phyloP scores from a whole-genome alignment of 2,797 vertebrate genomes.

The Bradypodion pumilum region DNA sequence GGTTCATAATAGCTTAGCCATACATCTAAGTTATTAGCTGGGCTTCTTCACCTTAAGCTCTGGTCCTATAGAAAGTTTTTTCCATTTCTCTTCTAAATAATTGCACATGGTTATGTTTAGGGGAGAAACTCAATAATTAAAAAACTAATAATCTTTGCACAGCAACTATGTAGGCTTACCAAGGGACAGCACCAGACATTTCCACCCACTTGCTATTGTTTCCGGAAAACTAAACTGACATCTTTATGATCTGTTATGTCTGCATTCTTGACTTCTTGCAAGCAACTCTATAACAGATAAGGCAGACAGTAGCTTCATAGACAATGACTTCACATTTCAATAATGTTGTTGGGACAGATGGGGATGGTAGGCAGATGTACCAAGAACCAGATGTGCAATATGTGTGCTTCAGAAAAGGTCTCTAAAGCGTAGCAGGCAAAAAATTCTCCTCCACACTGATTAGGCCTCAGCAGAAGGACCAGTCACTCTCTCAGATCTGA shows the following conservation, averaged over 20 bases:
- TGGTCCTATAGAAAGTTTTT: too few relatives aligned
- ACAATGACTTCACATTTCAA: neutral
- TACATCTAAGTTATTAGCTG: too few relatives aligned
- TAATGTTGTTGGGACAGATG: neutral
- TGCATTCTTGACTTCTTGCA: neutral
- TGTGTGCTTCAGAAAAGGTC: neutral
- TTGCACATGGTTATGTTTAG: too few relatives aligned
- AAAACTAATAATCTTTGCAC: neutral
- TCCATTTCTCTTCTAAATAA: too few relatives aligned
- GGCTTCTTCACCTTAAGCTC: too few relatives aligned
- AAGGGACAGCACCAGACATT: neutral
- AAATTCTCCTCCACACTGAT: neutral
- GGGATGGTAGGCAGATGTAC: neutral
- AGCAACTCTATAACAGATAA: neutral
- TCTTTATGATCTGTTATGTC: neutral
- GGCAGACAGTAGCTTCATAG: neutral
- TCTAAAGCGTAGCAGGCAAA: neutral
- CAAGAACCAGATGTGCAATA: slow-evolving; percentile 3
- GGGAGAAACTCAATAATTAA: too few relatives aligned
- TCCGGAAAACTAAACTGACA: neutral
- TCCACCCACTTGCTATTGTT: neutral
- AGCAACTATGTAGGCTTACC: neutral
- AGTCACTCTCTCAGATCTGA: too few relatives aligned
- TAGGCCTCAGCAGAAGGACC: too few relatives aligned
- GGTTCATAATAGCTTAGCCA: too few relatives aligned